Conservation (phyloP, 2,888 invertebrate species). For the Patella caerulea region DNA sequence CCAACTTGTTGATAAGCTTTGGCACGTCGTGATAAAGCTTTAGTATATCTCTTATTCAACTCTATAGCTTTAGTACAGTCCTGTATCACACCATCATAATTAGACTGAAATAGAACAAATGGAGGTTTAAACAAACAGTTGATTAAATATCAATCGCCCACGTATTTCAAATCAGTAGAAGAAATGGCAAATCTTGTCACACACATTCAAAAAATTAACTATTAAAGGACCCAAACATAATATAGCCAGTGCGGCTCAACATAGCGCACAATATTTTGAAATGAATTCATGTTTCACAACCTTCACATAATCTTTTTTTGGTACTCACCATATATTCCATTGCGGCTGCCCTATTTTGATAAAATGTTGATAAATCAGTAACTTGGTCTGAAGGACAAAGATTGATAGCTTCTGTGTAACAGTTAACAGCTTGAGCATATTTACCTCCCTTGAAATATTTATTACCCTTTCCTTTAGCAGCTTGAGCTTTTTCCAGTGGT, state of each 20-base stretch:
- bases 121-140: not conserved
- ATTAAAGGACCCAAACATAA: too few species aligned
- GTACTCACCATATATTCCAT: slow-evolving; percentile 85
- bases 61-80: slow-evolving; percentile 90
- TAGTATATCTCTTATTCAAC: slow-evolving; percentile 87
- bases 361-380: slow-evolving; percentile 88
- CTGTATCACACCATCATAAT: slow-evolving; percentile 86
- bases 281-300: too few species aligned
- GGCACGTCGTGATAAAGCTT: slow-evolving; percentile 85
- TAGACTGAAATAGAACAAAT: slow-evolving; percentile 72
- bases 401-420: slow-evolving; percentile 73
- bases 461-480: slow-evolving; percentile 72
- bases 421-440: slow-evolving; percentile 73
- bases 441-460: slow-evolving; percentile 72
- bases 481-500: slow-evolving; percentile 75
- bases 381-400: slow-evolving; percentile 75
- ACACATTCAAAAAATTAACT: too few species aligned
- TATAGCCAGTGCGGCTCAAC: too few species aligned
- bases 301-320: not conserved
- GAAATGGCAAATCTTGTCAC: too few species aligned
- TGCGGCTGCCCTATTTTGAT: slow-evolving; percentile 96
- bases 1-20: slow-evolving; percentile 74
- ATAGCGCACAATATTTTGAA: too few species aligned
- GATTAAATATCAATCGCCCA: too few species aligned
- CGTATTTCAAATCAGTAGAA: too few species aligned